Percentiles rank a stretch among this genome's conserved stretches.
Conservation (phyloP, 1,140 invertebrate genomes). For the Chymomyza costata region DNA sequence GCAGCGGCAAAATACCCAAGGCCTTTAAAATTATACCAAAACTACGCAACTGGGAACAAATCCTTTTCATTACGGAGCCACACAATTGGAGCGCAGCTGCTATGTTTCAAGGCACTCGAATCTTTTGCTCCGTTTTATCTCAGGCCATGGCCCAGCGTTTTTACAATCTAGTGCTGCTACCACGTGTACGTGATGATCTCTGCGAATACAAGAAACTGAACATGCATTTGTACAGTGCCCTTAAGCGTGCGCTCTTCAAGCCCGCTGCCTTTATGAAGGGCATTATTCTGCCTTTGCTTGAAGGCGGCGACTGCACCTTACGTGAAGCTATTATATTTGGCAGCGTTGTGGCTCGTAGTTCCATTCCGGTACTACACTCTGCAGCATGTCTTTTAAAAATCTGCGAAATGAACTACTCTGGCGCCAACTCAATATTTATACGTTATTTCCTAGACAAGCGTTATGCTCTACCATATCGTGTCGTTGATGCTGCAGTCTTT, state of each 20-base stretch:
- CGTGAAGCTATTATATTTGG: slow-evolving; percentile 96
- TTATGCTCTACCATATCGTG: slow-evolving; percentile 96
- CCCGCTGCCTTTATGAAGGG: slow-evolving; percentile 99
- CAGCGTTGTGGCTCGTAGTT: slow-evolving; percentile 92
- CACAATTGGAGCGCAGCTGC: slow-evolving; percentile 91
- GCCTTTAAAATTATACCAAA: slow-evolving; percentile 98
- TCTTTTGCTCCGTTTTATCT: slow-evolving; percentile 97
- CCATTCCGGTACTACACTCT: slow-evolving; percentile 97
- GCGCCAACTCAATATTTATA: slow-evolving; percentile 97
- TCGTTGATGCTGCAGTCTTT: slow-evolving; percentile 96
- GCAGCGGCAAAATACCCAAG: slow-evolving; percentile 97
- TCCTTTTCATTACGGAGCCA: slow-evolving; percentile 91
- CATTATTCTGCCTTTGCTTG: slow-evolving; percentile 91
- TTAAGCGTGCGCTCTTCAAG: slow-evolving; percentile 96
- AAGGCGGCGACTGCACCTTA: slow-evolving; percentile 94
- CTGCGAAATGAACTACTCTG: slow-evolving; percentile 98
- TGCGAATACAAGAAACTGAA: slow-evolving; percentile 96
- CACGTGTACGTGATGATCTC: slow-evolving; percentile 95
- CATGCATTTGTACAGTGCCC: slow-evolving; percentile 96
- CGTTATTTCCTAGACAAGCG: slow-evolving; percentile 97
- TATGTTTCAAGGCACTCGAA: slow-evolving; percentile 87
- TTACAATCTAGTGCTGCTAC: slow-evolving; percentile 94
- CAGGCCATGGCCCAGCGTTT: slow-evolving; percentile 98
- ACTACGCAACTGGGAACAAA: slow-evolving; percentile 97
- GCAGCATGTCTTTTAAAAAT: slow-evolving; percentile 96